phyloP scores from a whole-genome alignment of 1,140 invertebrate genomes.

The Dinoponera quadriceps region DNA sequence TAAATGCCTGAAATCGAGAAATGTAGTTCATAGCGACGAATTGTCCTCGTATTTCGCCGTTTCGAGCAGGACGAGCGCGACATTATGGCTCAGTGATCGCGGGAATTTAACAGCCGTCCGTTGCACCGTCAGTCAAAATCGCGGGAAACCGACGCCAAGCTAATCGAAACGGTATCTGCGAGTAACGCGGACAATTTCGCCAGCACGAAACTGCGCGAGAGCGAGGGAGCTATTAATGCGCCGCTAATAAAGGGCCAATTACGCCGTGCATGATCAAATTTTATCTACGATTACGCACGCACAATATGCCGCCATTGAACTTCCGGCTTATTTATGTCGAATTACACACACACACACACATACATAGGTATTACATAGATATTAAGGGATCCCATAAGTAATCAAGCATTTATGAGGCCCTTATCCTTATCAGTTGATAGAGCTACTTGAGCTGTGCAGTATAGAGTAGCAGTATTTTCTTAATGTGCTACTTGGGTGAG shows the following conservation, averaged over 20 bases:
- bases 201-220: not conserved
- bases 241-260: conserved; percentile 51
- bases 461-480: too few relatives aligned
- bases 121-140: conserved; percentile 13
- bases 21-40: not conserved
- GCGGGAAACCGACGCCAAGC: conserved; percentile 17
- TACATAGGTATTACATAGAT: too few relatives aligned
- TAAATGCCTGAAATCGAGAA: not conserved
- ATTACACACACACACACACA: not conserved
- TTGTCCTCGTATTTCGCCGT: not conserved
- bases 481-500: too few relatives aligned
- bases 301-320: not conserved
- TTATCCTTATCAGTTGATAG: too few relatives aligned
- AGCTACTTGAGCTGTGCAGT: too few relatives aligned
- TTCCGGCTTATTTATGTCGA: conserved; percentile 22
- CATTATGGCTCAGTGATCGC: conserved; percentile 24
- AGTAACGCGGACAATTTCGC: conserved; percentile 19
- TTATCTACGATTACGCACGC: conserved; percentile 13
- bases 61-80: conserved; percentile 1
- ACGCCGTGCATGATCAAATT: not conserved
- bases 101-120: conserved; percentile 17
- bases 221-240: conserved; percentile 13
- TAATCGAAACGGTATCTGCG: conserved; percentile 26
- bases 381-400: too few relatives aligned
- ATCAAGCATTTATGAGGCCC: too few relatives aligned